Evolutionary conservation across 2,888 invertebrate species (phyloP), one percentile per base, ranked within the genome.

Genomic region (Pterobdella sp.): DNA sequence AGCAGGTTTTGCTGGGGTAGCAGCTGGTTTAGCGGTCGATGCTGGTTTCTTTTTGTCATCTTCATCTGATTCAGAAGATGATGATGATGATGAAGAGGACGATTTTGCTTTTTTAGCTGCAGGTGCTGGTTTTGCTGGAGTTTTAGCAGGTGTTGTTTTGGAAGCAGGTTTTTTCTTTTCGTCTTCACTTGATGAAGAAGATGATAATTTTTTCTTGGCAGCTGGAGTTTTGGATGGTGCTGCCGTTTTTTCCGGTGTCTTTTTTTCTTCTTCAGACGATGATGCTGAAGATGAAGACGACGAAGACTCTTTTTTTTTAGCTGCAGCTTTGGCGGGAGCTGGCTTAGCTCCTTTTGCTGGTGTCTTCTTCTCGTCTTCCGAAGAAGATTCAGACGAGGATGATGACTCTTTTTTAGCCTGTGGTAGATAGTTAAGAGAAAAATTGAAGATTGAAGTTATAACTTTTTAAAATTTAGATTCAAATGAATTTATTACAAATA

Each of bases 61-160:
- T 32, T 69, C 69, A 42, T 52, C 52, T 49, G 42, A 42, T 29
- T 10, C 10, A 14, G 69, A 69, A 18, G 69, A 69, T 1, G 69
- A 69, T 14, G 69, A 69, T 14, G 65, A 65, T n/a, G 68, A 68
- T 2, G 68, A 68, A 1, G 68, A 67, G 36, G 68, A 67, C 14
- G 68, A 67, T 1, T 34, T 35, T 29, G 68, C 34, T 10, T 34
- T 35, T 31, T 32, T n/a, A 7, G 35, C 22, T 68, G 35, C 37
- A 3, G 34, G 26, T 68, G 68, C 36, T 29, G 1, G 36, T 1
- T 65, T 37, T 22, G 10, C 18, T 10, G 29, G 22, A 34, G n/a
- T n/a, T 66, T 26, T 26, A 10, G 37, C 34, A 68, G n/a, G 36
- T 36, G 22, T 22, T 26, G 7, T 63, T 7, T 14, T 26, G n/a